Percentiles rank a stretch among this genome's conserved stretches.
Evolutionary conservation across 1,140 invertebrate species (phyloP).

Genomic region (Eciton burchellii): DNA sequence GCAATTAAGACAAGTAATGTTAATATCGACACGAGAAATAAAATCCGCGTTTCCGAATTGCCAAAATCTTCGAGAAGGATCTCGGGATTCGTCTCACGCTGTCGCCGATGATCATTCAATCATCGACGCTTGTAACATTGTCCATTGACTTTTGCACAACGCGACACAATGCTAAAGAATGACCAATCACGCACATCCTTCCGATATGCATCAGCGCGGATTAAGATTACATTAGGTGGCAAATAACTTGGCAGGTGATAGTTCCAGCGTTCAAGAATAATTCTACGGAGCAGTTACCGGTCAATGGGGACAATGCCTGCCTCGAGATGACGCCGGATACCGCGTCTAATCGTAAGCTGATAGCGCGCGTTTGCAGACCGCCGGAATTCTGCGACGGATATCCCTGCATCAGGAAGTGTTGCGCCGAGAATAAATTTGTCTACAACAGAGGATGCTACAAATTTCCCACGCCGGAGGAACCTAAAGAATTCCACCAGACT

Average conservation of each 20-base stretch:
- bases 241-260: conserved; percentile 57
- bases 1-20: background rate
- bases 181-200: background rate
- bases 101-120: background rate
- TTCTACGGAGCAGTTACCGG: conserved; percentile 29
- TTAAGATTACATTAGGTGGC: background rate
- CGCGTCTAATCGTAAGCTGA: background rate
- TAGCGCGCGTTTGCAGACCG: conserved; percentile 59
- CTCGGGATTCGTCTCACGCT: no score
- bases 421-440: conserved; percentile 52
- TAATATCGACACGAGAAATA: background rate
- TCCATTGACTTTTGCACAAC: background rate
- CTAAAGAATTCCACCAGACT: conserved; percentile 23
- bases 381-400: conserved; percentile 57
- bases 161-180: background rate
- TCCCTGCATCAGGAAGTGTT: conserved; percentile 74
- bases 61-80: background rate
- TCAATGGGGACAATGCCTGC: conserved; percentile 56
- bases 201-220: background rate
- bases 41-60: no score
- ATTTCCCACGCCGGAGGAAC: background rate
- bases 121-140: background rate
- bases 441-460: background rate
- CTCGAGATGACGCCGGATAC: conserved; percentile 52
- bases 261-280: background rate